phyloP scores from a whole-genome alignment of 1,140 invertebrate species.

The Drosophila insularis region DNA sequence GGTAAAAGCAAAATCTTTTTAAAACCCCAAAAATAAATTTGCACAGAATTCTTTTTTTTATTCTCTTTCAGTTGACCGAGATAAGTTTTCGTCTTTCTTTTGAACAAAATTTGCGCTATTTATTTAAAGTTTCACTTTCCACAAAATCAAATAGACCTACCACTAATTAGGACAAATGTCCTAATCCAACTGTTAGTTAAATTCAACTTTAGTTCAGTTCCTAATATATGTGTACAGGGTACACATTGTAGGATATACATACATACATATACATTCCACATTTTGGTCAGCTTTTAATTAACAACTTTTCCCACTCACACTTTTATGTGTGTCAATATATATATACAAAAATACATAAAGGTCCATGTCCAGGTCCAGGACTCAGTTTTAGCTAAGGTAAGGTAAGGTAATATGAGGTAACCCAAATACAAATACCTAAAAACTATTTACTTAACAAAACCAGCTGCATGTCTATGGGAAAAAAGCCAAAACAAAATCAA shows the following conservation, averaged over 20 bases:
- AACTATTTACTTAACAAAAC: constrained; percentile 52
- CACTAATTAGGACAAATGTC: constrained; percentile 11
- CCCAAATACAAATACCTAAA: constrained; percentile 38
- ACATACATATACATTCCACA: constrained; percentile 40
- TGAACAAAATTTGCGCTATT: constrained; percentile 9
- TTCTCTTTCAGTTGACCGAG: not conserved
- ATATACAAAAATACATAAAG: not conserved
- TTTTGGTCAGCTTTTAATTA: constrained; percentile 66
- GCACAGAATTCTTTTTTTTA: not conserved
- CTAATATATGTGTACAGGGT: constrained; percentile 9
- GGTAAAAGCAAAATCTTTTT: no score
- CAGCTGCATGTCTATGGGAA: constrained; percentile 8
- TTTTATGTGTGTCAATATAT: constrained; percentile 14
- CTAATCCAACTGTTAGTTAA: not conserved
- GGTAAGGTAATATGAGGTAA: constrained; percentile 15
- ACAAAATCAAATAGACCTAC: constrained; percentile 26
- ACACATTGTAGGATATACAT: not conserved
- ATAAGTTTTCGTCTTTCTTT: not conserved
- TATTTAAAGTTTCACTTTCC: constrained; percentile 18
- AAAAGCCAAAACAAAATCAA: constrained; percentile 46
- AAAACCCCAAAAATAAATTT: not conserved
- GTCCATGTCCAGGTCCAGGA: constrained; percentile 4
- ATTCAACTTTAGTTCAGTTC: constrained; percentile 4
- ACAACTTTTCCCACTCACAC: constrained; percentile 47
- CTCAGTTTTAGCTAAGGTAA: constrained; percentile 22